phyloP scores from a whole-genome alignment of 2,113 vertebrate species.

The Xenus cinereus region DNA sequence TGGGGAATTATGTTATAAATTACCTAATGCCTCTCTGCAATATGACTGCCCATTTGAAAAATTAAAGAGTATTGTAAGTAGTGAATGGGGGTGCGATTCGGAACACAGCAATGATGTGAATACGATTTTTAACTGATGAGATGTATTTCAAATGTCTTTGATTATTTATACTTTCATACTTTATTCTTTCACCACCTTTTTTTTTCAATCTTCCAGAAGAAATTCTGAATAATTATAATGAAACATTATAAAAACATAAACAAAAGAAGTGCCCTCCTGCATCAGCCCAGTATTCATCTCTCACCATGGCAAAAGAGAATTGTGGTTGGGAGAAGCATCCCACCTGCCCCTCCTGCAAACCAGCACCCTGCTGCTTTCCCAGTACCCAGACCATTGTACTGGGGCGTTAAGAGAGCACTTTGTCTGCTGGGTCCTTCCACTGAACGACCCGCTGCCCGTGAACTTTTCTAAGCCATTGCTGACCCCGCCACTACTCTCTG shows the following conservation, averaged over 20 bases:
- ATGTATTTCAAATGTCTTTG: not conserved
- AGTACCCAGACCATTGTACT: not conserved
- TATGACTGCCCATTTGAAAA: conserved; percentile 11
- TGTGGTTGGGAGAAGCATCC: not conserved
- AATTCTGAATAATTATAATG: not conserved
- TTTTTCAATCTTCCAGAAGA: not conserved
- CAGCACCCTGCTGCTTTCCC: not conserved
- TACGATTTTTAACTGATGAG: not conserved
- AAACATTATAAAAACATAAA: not conserved
- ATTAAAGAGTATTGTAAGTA: not conserved
- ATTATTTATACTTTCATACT: not conserved
- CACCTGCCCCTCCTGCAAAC: not conserved
- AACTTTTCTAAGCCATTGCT: not conserved
- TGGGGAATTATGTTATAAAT: conserved; percentile 3
- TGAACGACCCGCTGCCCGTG: not conserved
- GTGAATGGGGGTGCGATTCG: not conserved
- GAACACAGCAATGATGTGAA: not conserved
- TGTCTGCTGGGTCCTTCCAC: not conserved
- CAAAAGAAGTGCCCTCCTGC: not conserved
- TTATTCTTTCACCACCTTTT: not conserved
- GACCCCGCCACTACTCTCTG: not conserved
- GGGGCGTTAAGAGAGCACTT: not conserved
- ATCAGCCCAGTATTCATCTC: not conserved
- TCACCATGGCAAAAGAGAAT: not conserved
- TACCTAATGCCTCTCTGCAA: conserved; percentile 1